phyloP scores from a whole-genome alignment of 2,888 invertebrate genomes.

The Tiliacea citrago region DNA sequence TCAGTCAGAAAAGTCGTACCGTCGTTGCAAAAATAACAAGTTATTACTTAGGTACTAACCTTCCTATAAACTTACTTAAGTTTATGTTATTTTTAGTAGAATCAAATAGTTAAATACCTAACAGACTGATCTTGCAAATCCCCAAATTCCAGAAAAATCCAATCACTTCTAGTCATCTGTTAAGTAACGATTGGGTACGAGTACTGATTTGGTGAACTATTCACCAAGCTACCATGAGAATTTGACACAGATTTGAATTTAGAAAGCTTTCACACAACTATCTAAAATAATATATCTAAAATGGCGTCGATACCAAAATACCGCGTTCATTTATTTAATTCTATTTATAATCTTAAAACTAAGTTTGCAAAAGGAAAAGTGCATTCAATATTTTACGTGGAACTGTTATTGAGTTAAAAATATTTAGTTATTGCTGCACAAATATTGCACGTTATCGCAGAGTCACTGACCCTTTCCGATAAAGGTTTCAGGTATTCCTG shows the following conservation, averaged over 20 bases:
- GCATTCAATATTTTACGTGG: not conserved
- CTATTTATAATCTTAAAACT: constrained; percentile 18
- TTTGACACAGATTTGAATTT: constrained; percentile 11
- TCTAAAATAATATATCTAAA: not conserved
- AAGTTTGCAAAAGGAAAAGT: constrained; percentile 30
- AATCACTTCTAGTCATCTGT: not conserved
- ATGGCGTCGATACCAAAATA: not conserved
- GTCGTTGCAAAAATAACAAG: not conserved
- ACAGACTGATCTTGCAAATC: not conserved
- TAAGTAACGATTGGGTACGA: no score
- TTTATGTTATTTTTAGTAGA: no score
- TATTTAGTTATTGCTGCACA: constrained; percentile 54
- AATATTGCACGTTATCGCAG: constrained; percentile 56
- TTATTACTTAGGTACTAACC: not conserved
- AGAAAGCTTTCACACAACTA: not conserved
- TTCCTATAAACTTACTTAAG: no score
- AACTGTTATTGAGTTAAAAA: constrained; percentile 35
- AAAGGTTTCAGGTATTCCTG: constrained; percentile 68
- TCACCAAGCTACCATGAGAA: not conserved
- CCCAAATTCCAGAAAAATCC: not conserved
- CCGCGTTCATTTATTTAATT: not conserved
- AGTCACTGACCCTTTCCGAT: constrained; percentile 64
- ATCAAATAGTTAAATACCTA: no score
- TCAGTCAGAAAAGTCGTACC: not conserved
- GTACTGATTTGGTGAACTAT: not conserved